Conservation (phyloP, 2,113 vertebrate species). For the Echinops telfairi region DNA sequence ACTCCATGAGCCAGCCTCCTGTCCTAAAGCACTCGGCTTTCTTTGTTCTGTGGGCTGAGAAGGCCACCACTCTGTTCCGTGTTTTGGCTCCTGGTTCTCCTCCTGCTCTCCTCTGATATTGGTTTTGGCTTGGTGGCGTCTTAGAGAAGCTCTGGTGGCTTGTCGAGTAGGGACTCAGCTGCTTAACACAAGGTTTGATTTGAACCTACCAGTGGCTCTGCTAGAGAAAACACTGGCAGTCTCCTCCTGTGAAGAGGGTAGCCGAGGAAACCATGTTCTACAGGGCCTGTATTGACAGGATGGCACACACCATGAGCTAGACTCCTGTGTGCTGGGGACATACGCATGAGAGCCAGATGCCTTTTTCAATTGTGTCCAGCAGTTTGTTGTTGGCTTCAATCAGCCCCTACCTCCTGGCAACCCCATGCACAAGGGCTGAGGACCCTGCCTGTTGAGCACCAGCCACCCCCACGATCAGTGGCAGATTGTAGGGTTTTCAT, state of each 20-base stretch:
- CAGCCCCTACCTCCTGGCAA: background rate
- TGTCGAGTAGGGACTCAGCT: background rate
- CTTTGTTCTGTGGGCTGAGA: too few species aligned
- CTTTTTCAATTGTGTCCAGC: background rate
- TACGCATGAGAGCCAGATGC: too few species aligned
- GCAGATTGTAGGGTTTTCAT: background rate
- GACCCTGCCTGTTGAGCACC: background rate
- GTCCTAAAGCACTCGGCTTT: too few species aligned
- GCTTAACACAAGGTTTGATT: background rate
- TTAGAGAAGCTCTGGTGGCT: background rate
- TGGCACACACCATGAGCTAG: background rate
- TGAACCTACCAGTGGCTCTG: background rate
- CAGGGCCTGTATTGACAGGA: background rate
- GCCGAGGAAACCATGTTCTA: background rate
- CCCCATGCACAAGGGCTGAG: background rate
- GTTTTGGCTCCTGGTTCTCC: background rate
- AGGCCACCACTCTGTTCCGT: too few species aligned
- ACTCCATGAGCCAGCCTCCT: too few species aligned
- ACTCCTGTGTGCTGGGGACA: background rate
- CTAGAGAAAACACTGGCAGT: background rate
- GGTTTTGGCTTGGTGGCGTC: background rate
- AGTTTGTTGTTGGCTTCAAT: background rate
- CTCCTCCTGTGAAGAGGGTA: background rate
- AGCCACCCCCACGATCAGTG: background rate
- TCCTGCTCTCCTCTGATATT: too few species aligned